Evolutionary conservation across 2,113 vertebrate species (phyloP).

Genomic region (Platycercus adscitus): DNA sequence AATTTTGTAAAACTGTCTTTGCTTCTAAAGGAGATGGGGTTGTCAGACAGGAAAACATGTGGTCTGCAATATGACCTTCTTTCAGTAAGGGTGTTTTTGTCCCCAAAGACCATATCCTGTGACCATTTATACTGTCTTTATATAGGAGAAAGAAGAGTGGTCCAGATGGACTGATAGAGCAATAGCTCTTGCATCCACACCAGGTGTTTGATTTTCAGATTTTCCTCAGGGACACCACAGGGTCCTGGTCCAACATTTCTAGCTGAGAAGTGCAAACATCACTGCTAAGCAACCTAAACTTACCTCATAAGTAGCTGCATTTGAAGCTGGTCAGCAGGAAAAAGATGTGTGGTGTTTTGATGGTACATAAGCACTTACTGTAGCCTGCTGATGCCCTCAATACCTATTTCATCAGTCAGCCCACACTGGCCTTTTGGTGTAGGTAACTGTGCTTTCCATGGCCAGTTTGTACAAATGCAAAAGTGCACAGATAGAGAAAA

Average conservation of each 20-base stretch:
- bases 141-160: background rate
- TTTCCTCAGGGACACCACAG: background rate
- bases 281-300: slow-evolving; percentile 14
- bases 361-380: background rate
- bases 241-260: background rate
- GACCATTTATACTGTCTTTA: background rate
- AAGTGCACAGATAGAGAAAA: background rate
- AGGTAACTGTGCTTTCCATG: background rate
- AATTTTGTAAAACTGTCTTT: background rate
- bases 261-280: background rate
- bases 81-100: background rate
- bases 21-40: background rate
- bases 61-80: background rate
- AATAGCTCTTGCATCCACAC: background rate
- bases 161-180: background rate
- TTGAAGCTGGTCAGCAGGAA: background rate
- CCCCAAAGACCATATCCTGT: background rate
- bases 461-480: background rate
- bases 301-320: background rate
- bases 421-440: background rate
- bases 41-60: background rate
- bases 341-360: background rate
- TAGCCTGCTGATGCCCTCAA: background rate
- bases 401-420: background rate
- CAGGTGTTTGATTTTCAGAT: background rate